phyloP scores from a whole-genome alignment of 2,888 invertebrate genomes.

The Periphyllus acericola region DNA sequence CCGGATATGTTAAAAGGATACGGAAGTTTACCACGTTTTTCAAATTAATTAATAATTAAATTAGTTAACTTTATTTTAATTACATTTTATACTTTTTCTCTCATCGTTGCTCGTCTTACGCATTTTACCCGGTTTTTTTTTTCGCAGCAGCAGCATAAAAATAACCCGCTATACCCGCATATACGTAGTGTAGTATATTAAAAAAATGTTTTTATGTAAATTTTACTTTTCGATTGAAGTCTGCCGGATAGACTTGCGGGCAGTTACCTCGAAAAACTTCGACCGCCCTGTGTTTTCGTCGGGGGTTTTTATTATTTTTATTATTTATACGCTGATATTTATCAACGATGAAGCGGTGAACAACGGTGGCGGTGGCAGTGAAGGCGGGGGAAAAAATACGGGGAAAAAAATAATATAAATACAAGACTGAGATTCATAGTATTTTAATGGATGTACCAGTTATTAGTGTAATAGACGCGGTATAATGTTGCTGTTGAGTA shows the following conservation, averaged over 20 bases:
- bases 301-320: neutral
- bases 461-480: conserved; percentile 24
- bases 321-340: neutral
- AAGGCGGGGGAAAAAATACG: neutral
- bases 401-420: neutral
- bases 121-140: neutral
- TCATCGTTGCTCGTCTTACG: neutral
- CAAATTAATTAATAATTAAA: conserved; percentile 56
- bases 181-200: neutral
- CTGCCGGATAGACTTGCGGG: neutral
- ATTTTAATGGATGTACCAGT: conserved; percentile 5
- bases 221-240: neutral
- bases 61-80: conserved; percentile 55
- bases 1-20: conserved; percentile 11
- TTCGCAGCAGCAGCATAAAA: neutral
- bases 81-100: conserved; percentile 18
- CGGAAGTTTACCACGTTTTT: conserved; percentile 11
- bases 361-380: neutral
- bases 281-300: conserved; percentile 8
- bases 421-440: neutral
- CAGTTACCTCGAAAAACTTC: conserved; percentile 28
- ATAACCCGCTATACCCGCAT: neutral
- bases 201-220: neutral
- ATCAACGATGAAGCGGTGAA: neutral
- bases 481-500: conserved; percentile 14